Evolutionary conservation across 2,888 invertebrate species (phyloP), one percentile per base, ranked within the genome.

Genomic region (Cantharis rustica): DNA sequence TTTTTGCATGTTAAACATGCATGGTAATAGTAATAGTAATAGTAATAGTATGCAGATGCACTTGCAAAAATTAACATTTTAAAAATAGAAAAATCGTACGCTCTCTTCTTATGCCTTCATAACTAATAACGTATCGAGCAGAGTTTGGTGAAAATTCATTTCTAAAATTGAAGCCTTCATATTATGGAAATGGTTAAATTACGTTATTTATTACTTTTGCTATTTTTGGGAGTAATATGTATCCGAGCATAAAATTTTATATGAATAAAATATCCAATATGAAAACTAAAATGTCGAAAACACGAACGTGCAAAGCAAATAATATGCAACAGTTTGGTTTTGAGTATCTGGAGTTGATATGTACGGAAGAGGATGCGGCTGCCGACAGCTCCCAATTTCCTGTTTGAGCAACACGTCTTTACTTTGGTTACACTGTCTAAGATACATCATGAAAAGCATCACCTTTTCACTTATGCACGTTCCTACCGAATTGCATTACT

Each of bases 381-480:
- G 84, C 84, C 83, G 84, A 82, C 84, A 83, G 82, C 83, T 82
- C 81, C 66, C 86, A 85, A 85, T 85, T 86, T 86, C 85, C 86
- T 82, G 79, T 69, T 61, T 75, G 61, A 75, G 75, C 78, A 76
- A 76, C 78, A 78, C 78, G 75, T 78, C 20, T 66, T 66, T 66
- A 66, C 64, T 66, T 66, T 66, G 64, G 64, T 66, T 20, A 66
- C 64, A 66, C 64, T 16, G 64, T 63, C 26, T 68, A 62, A 69
- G 73, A 23, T 74, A 69, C 77, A 75, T 75, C 69, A 72, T 62
- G 72, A 75, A 79, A 81, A 75, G 68, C 72, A 20, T 68, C 62
- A 75, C 61, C 68, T 75, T 68, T 71, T 71, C 63, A 71, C 31
- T 71, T 75, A 68, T 75, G 75, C 75, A 72, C 68, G 64, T 66